Percentiles rank a stretch among this genome's conserved stretches.
Conservation (phyloP, 2,797 vertebrate species). For the Ispidina lecontei region DNA sequence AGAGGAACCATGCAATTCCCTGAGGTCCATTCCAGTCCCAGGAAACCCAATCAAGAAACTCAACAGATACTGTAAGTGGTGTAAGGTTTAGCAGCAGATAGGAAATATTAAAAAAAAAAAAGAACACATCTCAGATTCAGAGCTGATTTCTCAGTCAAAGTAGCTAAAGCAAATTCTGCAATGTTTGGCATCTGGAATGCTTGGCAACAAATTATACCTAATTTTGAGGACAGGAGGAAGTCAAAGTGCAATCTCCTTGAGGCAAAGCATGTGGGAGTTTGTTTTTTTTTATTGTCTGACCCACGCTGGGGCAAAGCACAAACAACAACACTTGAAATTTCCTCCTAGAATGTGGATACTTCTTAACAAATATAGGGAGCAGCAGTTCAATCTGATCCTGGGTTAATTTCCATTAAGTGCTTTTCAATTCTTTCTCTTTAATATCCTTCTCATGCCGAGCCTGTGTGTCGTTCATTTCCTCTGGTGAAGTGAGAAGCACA, state of each 20-base stretch:
- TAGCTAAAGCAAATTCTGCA: not conserved
- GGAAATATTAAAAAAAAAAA: not conserved
- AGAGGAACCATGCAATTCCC: not conserved
- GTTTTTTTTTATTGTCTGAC: not conserved
- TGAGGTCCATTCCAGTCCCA: not conserved
- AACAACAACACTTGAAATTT: not conserved
- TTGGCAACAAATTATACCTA: not conserved
- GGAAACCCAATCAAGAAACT: not conserved
- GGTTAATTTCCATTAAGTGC: not conserved
- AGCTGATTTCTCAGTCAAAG: not conserved
- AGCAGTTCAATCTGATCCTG: not conserved
- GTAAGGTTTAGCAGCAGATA: not conserved
- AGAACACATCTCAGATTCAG: not conserved
- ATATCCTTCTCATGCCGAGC: not conserved
- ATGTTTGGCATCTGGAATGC: not conserved
- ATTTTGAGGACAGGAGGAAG: not conserved
- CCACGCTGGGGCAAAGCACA: not conserved
- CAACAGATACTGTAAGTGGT: not conserved
- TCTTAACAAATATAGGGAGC: not conserved
- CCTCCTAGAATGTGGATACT: not conserved
- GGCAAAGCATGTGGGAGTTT: not conserved
- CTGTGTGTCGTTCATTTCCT: constrained; percentile 29
- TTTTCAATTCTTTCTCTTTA: not conserved
- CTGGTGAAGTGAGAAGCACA: constrained; percentile 7
- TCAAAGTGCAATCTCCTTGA: not conserved